Evolutionary conservation across 2,113 vertebrate species (phyloP).

Genomic region (Istiophorus platypterus): DNA sequence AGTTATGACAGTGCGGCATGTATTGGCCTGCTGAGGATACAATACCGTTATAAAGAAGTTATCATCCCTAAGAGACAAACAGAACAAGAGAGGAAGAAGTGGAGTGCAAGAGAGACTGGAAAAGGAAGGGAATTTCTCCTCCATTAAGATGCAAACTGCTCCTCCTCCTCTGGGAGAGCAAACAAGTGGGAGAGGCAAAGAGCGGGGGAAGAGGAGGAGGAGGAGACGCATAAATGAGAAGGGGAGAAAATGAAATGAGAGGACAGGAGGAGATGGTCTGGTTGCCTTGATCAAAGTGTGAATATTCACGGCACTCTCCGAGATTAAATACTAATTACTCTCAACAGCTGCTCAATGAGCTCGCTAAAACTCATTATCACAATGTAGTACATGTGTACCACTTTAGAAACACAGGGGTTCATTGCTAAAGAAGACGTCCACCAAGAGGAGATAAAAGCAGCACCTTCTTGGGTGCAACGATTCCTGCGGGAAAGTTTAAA

Average conservation of each 20-base stretch:
- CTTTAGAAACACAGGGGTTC: slow-evolving; percentile 65
- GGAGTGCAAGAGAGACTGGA: background rate
- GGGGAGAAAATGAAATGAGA: slow-evolving; percentile 61
- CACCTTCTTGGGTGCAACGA: slow-evolving; percentile 7
- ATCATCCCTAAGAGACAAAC: slow-evolving; percentile 31
- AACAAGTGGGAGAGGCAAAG: slow-evolving; percentile 47
- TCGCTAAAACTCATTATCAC: slow-evolving; percentile 77
- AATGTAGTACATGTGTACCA: slow-evolving; percentile 76
- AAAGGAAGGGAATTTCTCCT: slow-evolving; percentile 37
- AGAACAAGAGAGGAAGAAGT: slow-evolving; percentile 11
- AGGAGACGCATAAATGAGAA: slow-evolving; percentile 61
- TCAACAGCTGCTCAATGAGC: slow-evolving; percentile 80
- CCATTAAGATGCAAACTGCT: slow-evolving; percentile 66
- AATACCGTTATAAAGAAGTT: slow-evolving; percentile 49
- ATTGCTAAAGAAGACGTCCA: slow-evolving; percentile 53
- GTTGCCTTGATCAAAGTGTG: slow-evolving; percentile 76
- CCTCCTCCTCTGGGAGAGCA: slow-evolving; percentile 50
- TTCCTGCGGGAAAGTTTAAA: slow-evolving; percentile 41
- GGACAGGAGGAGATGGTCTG: slow-evolving; percentile 64
- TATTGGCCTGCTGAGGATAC: slow-evolving; percentile 30
- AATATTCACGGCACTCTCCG: slow-evolving; percentile 76
- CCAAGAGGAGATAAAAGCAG: slow-evolving; percentile 53
- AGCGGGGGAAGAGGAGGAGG: slow-evolving; percentile 28
- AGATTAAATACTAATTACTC: slow-evolving; percentile 81
- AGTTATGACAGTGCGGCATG: background rate